Evolutionary conservation across 2,113 vertebrate genomes (phyloP).

Genomic region (Pedionomus torquatus): DNA sequence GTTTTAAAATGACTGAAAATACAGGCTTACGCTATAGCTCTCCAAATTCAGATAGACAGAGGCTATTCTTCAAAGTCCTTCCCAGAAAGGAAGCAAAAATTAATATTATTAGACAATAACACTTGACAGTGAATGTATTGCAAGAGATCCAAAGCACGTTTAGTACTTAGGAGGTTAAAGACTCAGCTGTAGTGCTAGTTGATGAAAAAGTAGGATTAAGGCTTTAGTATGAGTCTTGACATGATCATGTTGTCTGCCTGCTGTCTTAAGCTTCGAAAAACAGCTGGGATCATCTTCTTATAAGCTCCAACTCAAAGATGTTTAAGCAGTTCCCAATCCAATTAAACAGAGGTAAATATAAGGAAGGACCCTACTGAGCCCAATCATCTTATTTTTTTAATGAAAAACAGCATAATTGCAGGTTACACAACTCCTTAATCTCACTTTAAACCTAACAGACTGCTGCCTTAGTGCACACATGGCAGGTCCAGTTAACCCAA

Average conservation of each 20-base stretch:
- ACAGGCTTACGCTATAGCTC: neutral
- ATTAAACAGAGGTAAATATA: slow-evolving; percentile 78
- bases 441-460: slow-evolving; percentile 76
- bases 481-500: slow-evolving; percentile 29
- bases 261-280: slow-evolving; percentile 73
- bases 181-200: slow-evolving; percentile 45
- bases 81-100: slow-evolving; percentile 19
- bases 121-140: slow-evolving; percentile 32
- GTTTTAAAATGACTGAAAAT: slow-evolving; percentile 7
- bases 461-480: slow-evolving; percentile 61
- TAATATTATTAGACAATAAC: slow-evolving; percentile 18
- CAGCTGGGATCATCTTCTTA: slow-evolving; percentile 76
- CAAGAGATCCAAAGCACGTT: slow-evolving; percentile 53
- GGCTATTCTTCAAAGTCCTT: neutral
- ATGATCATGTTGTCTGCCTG: slow-evolving; percentile 74
- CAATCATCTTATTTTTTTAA: slow-evolving; percentile 71
- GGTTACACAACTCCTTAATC: slow-evolving; percentile 76
- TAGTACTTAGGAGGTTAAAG: slow-evolving; percentile 70
- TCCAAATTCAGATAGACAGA: neutral
- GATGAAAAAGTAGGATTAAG: slow-evolving; percentile 77
- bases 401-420: slow-evolving; percentile 74
- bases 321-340: slow-evolving; percentile 76
- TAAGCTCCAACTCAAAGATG: slow-evolving; percentile 69
- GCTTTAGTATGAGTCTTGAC: slow-evolving; percentile 70
- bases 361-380: slow-evolving; percentile 62